phyloP scores from a whole-genome alignment of 2,797 vertebrate species.

The Diglossa cyanea region DNA sequence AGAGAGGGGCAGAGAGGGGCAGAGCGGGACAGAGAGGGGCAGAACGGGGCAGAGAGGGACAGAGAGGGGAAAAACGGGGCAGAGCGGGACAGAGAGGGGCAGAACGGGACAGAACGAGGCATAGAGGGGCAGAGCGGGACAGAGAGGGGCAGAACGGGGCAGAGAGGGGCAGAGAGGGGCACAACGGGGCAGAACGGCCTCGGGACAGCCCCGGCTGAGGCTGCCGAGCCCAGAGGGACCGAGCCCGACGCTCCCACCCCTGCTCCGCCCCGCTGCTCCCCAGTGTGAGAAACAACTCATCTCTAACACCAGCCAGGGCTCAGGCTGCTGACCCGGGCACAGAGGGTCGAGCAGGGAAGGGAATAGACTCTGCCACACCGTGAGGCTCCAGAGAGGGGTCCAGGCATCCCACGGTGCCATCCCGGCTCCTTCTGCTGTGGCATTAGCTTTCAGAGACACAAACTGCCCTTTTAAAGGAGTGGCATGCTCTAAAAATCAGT shows the following conservation, averaged over 20 bases:
- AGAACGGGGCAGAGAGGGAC: accelerated
- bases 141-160: no score
- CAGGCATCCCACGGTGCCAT: background rate
- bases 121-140: no score
- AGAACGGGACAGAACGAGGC: no score
- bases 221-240: background rate
- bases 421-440: background rate
- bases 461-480: background rate
- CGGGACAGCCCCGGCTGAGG: background rate
- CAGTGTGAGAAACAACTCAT: no score
- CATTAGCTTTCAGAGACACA: background rate
- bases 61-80: accelerated
- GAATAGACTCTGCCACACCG: background rate
- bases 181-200: no score
- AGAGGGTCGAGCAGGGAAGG: background rate
- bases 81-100: no score
- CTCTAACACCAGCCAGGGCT: background rate
- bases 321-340: background rate
- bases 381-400: background rate
- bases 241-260: no score
- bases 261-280: no score
- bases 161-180: no score
- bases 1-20: no score
- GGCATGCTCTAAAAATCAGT: background rate
- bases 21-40: no score